Base-by-base conservation (phyloP, 2,797 vertebrate genomes). In the Cossypha heuglini region DNA sequence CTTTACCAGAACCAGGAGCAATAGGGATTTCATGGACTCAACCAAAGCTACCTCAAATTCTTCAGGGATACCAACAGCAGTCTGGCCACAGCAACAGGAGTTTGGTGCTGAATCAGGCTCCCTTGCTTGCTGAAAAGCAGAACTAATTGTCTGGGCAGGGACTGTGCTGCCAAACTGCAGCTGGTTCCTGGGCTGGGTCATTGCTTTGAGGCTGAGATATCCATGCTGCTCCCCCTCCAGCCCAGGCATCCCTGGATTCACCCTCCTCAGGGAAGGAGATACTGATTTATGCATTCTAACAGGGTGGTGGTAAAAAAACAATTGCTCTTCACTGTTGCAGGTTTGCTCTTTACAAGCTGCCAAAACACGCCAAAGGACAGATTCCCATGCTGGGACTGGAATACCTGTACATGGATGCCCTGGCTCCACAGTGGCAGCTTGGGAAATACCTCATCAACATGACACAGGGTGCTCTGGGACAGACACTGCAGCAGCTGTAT, bases 281-380 rank as follows among this genome's bases (percentile, higher is more conserved):
- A 6, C 7, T 21, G 35, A 62, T 62, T 75, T 72, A 66, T 9
- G n/a, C 9, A 26, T 61, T 58, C 21, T 35, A 28, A 52, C 5
- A 57, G 48, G 13, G 21, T 45, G 29, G 38, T 24, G 40, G 35
- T 46, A 68, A 49, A 72, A 72, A 66, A 33, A 0, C 20, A 54
- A 10, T 57, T 67, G 78, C 75, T 64, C 48, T 93, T 93, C 62
- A 5, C 40, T 90, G 57, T 94, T 66, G 28, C 97, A 99, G 99
- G 99, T 99, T 99, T 92, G 90, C 97, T 74, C 97, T 99, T 93
- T 99, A 99, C 97, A 99, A 99, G 88, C 92, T 99, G 94, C 99
- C 99, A 14, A 98, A 91, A 95, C 93, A 96, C 26, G 96, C 93
- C 95, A 97, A 98, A 54, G 95, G 97, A 10, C 81, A 96, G 55